Percentiles rank a stretch among this genome's conserved stretches.
Conservation (phyloP, 2,888 invertebrate genomes). For the Panzeria rudis region DNA sequence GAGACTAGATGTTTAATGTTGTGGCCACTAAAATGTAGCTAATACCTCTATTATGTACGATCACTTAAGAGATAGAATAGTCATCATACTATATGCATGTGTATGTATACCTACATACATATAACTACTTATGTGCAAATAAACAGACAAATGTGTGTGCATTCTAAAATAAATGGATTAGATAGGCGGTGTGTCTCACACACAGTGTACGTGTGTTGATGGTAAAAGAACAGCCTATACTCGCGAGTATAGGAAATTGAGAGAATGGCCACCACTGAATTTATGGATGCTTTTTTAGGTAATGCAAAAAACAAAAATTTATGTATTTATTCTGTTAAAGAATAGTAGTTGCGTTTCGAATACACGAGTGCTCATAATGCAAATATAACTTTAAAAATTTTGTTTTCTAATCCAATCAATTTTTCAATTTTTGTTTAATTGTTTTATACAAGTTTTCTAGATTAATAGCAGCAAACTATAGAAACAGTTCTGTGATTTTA, state of each 20-base stretch:
- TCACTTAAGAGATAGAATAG: constrained; percentile 16
- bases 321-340: background rate
- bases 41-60: constrained; percentile 41
- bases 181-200: too few species aligned
- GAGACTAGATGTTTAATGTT: constrained; percentile 5
- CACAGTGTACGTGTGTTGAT: too few species aligned
- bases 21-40: constrained; percentile 27
- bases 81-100: background rate
- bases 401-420: background rate
- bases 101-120: background rate
- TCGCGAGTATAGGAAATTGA: too few species aligned
- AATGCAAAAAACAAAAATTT: background rate
- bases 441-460: background rate
- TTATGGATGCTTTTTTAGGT: background rate
- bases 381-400: background rate
- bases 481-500: background rate
- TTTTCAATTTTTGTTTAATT: background rate
- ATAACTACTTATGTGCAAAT: background rate
- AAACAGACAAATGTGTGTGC: background rate
- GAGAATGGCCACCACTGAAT: too few species aligned
- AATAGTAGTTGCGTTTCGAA: background rate
- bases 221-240: too few species aligned
- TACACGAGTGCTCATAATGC: too few species aligned
- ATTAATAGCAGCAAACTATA: background rate
- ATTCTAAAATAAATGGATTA: background rate